Conservation (phyloP, 2,113 vertebrate genomes). For the Meles meles region DNA sequence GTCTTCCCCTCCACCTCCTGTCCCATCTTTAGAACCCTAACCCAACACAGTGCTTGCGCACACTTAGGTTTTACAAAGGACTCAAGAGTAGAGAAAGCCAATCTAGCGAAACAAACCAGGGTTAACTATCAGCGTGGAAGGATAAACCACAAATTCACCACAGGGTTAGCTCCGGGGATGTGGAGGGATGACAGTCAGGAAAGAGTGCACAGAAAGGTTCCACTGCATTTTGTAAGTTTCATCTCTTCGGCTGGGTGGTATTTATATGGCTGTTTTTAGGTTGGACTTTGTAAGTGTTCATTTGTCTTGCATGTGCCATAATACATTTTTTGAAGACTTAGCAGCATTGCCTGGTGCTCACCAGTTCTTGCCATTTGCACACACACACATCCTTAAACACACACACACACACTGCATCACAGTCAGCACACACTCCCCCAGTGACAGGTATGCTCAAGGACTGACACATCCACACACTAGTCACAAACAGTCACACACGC, state of each 20-base stretch:
- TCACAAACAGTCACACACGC: neutral
- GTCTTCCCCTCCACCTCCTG: neutral
- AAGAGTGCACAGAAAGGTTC: neutral
- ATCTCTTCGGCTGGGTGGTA: neutral
- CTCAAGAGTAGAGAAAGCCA: neutral
- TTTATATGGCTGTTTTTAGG: neutral
- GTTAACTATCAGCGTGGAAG: neutral
- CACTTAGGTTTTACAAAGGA: neutral
- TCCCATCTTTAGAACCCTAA: neutral
- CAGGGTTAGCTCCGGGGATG: too few relatives aligned
- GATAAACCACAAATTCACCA: neutral
- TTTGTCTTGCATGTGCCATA: slow-evolving; percentile 37
- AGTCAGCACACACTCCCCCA: neutral
- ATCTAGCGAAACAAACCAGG: neutral
- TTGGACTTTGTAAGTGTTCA: slow-evolving; percentile 14
- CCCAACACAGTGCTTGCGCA: neutral
- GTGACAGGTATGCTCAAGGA: neutral
- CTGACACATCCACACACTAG: neutral
- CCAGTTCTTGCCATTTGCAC: neutral
- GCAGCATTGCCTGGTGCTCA: neutral
- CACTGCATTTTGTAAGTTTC: neutral
- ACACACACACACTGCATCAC: neutral
- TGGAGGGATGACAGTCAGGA: neutral
- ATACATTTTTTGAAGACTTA: neutral
- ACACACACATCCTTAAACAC: neutral